Evolutionary conservation across 2,113 vertebrate species (phyloP).

Genomic region (Nannobrachium achirus): DNA sequence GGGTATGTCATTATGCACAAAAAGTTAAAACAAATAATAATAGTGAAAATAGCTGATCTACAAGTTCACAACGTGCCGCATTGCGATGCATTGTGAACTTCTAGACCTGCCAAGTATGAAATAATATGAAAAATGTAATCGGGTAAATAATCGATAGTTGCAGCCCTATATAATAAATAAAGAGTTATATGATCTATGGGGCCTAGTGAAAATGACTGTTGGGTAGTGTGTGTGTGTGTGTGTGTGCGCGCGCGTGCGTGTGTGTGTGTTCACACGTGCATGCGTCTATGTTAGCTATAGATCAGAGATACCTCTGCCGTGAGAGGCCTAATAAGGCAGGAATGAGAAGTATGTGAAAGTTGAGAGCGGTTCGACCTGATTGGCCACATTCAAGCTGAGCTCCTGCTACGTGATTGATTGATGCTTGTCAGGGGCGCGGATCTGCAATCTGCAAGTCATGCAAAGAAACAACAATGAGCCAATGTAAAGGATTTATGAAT

Average conservation of each 20-base stretch:
- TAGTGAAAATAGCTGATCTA: no score
- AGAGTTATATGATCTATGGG: conserved; percentile 2
- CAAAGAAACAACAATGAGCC: conserved; percentile 40
- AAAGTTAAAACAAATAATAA: no score
- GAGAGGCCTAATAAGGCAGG: conserved; percentile 44
- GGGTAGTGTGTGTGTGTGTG: conserved; percentile 3
- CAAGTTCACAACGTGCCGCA: no score
- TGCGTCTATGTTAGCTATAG: conserved; percentile 13
- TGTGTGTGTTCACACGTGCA: background rate
- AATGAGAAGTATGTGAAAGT: conserved; percentile 53
- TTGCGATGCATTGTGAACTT: no score
- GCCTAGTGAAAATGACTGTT: conserved; percentile 17
- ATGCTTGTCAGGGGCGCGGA: conserved; percentile 44
- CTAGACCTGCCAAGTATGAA: no score
- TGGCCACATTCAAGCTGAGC: conserved; percentile 41
- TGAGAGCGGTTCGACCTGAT: conserved; percentile 51
- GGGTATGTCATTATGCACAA: no score
- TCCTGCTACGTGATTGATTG: conserved; percentile 49
- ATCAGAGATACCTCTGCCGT: background rate
- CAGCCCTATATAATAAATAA: no score
- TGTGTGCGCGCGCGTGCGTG: background rate
- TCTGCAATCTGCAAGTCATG: conserved; percentile 15
- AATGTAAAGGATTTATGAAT: conserved; percentile 35
- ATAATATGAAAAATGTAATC: no score
- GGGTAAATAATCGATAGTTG: no score